phyloP scores from a whole-genome alignment of 2,113 vertebrate genomes.

The Helogale parvula region DNA sequence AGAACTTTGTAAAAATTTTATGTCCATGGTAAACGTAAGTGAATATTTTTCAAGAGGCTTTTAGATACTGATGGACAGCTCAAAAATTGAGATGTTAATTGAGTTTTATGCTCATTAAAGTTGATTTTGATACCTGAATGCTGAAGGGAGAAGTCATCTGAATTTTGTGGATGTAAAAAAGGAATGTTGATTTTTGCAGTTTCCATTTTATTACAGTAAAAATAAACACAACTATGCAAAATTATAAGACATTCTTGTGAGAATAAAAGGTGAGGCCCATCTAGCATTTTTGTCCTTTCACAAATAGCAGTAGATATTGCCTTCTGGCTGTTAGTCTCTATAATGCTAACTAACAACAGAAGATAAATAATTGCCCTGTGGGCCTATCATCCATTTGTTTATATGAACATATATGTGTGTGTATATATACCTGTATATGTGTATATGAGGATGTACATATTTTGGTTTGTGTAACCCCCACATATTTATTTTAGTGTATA shows the following conservation, averaged over 20 bases:
- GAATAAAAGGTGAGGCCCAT: neutral
- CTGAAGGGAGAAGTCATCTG: slow-evolving; percentile 67
- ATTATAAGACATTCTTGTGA: neutral
- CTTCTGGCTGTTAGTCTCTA: neutral
- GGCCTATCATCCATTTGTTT: neutral
- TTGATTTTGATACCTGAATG: slow-evolving; percentile 72
- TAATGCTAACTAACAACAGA: neutral
- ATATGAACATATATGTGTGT: neutral
- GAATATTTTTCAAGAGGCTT: slow-evolving; percentile 49
- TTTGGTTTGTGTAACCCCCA: neutral
- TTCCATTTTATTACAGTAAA: slow-evolving; percentile 51
- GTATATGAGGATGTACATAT: neutral
- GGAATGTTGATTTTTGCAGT: slow-evolving; percentile 48
- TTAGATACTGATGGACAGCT: slow-evolving; percentile 63
- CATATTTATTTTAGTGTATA: neutral
- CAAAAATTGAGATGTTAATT: slow-evolving; percentile 71
- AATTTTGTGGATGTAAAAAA: slow-evolving; percentile 67
- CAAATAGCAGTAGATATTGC: neutral
- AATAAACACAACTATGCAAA: neutral
- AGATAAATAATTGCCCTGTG: neutral
- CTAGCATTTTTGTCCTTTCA: neutral
- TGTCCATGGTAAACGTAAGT: slow-evolving; percentile 64
- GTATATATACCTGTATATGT: neutral
- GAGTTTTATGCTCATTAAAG: slow-evolving; percentile 69
- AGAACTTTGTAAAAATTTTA: slow-evolving; percentile 62